A percentile compares a stretch with the other conserved stretches of the same genome.
Conservation (phyloP, 2,888 invertebrate species). For the Epinotia brunnichana region DNA sequence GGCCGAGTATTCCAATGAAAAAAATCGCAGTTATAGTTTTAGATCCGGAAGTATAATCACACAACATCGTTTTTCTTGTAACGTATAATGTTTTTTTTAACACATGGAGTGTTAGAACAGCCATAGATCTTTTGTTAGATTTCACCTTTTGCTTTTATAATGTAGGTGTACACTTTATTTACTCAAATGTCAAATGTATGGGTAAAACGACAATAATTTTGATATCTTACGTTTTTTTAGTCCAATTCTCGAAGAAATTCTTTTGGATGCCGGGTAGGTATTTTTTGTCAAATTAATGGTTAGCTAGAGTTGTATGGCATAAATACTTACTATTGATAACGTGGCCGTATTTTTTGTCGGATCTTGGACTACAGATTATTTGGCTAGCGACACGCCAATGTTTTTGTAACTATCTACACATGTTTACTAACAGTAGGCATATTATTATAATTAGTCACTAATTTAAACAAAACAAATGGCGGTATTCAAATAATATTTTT, state of each 20-base stretch:
- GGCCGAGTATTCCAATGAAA: conserved; percentile 22
- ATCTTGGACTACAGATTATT: neutral
- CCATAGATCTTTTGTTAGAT: too few relatives aligned
- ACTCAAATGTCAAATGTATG: too few relatives aligned
- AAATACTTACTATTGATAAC: neutral
- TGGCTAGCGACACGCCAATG: neutral
- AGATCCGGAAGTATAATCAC: neutral
- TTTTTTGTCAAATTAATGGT: too few relatives aligned
- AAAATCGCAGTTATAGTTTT: neutral
- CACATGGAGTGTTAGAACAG: neutral
- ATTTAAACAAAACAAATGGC: neutral
- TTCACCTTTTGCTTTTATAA: too few relatives aligned
- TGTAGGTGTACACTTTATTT: too few relatives aligned
- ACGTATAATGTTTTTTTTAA: neutral
- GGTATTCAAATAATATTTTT: neutral
- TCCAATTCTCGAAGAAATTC: too few relatives aligned
- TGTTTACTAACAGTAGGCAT: neutral
- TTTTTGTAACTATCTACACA: conserved; percentile 1
- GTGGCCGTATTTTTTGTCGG: neutral
- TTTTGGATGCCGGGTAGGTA: too few relatives aligned
- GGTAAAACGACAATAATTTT: too few relatives aligned
- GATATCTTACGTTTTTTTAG: too few relatives aligned
- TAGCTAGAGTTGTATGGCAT: too few relatives aligned
- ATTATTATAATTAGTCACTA: neutral
- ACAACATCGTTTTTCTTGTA: neutral